Evolutionary conservation across 2,888 invertebrate genomes (phyloP), one percentile per base, ranked within the genome.

Genomic region (Chrysolina haemoptera): DNA sequence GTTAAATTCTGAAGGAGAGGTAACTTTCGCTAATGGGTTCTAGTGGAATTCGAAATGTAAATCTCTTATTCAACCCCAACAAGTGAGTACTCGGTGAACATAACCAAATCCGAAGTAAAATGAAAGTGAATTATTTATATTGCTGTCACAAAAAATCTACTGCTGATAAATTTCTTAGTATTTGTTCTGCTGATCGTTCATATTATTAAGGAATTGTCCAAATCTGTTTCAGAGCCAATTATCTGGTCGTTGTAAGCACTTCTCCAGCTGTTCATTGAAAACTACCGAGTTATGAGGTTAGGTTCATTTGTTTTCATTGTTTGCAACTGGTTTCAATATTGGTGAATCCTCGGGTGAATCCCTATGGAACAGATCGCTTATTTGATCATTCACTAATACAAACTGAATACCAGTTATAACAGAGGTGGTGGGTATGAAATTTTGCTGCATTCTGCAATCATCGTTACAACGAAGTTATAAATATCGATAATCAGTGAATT

Each of bases 381-480:
- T 48, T 48, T 9, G 16, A 16, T 48, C 9, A 48, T 48, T 48
- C 48, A 16, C 2, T 16, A 48, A 48, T 22, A 20, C 55, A 55
- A 22, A 55, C 11, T 55, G 18, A 55, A 12, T 12, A 20, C 18
- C 55, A 22, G 55, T 55, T 22, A 12, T 14, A 55, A 55, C 55
- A 55, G 12, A 20, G 20, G 11, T 16, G 11, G 4, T 53, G 18
- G n/a, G 20, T 16, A 16, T 35, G 12, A 8, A 55, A 55, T 55
- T 55, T 55, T 14, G 55, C 20, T 22, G 22, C 55, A 55, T 55
- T 20, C 20, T 55, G 20, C 22, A 55, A 55, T 55, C 55, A 20
- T 20, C 55, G 5, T 20, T 20, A 12, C 55, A 22, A 55, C 22
- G 14, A 12, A 55, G 55, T 55, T 55, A 22, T 55, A 18, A 35